Evolutionary conservation across 2,797 vertebrate genomes (phyloP).

Genomic region (Esox masquinongy): DNA sequence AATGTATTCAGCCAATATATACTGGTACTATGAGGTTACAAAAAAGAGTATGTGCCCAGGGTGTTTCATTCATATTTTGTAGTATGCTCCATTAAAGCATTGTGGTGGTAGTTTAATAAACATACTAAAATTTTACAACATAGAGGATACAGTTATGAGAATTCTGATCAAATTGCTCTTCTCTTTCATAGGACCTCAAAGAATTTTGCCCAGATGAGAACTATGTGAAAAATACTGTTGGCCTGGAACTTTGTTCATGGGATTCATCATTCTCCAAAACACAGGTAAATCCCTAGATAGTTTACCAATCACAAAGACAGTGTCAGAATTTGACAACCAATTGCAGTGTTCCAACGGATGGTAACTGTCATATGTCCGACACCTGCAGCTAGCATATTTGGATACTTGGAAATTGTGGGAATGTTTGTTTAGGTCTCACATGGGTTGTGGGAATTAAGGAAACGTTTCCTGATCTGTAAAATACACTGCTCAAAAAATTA

Average conservation of each 20-base stretch:
- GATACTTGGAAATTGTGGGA: no score
- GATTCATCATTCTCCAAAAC: constrained; percentile 94
- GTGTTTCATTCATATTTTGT: neutral
- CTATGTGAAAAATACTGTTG: constrained; percentile 86
- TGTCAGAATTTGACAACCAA: no score
- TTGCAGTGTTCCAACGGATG: no score
- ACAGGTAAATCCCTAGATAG: constrained; percentile 80
- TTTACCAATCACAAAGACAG: no score
- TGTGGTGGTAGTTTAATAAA: neutral
- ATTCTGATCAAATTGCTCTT: neutral
- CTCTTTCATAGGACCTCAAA: constrained; percentile 85
- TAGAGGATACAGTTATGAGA: neutral
- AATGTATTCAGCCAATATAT: no score
- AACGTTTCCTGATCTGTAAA: no score
- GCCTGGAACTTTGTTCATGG: constrained; percentile 93
- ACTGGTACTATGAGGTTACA: no score
- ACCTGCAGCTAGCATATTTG: no score
- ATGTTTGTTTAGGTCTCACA: no score
- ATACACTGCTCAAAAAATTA: no score
- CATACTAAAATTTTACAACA: neutral
- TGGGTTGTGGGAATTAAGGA: no score
- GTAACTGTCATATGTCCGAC: no score
- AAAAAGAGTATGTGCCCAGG: neutral
- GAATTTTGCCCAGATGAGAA: constrained; percentile 94
- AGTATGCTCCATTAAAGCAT: neutral